A percentile compares a stretch with the other conserved stretches of the same genome.
phyloP scores from a whole-genome alignment of 2,888 invertebrate genomes.

The Adelphocoris suturalis region DNA sequence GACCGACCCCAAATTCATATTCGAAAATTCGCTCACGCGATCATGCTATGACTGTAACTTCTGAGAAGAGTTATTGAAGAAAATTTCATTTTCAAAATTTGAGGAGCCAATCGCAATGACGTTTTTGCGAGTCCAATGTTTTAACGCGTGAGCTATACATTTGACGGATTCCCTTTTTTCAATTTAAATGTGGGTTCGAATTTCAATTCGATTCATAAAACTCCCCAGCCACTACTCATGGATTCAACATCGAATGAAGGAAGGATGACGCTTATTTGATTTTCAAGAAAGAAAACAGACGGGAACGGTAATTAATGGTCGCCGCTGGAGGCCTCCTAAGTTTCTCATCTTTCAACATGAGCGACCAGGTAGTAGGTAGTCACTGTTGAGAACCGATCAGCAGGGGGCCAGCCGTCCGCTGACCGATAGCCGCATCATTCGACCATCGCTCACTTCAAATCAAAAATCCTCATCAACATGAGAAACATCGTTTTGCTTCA shows the following conservation, averaged over 20 bases:
- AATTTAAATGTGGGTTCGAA: neutral
- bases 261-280: slow-evolving; percentile 5
- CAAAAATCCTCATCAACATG: slow-evolving; percentile 10
- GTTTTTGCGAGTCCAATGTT: no score
- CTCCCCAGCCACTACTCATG: neutral
- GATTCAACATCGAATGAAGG: neutral
- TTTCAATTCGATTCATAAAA: neutral
- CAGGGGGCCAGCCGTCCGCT: slow-evolving; percentile 30
- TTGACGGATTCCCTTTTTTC: no score
- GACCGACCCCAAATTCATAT: no score
- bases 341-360: slow-evolving; percentile 35
- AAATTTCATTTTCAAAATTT: no score
- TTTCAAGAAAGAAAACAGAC: slow-evolving; percentile 11
- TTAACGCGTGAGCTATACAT: no score
- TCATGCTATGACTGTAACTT: no score
- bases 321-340: slow-evolving; percentile 1
- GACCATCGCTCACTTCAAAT: slow-evolving; percentile 47
- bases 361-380: slow-evolving; percentile 47
- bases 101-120: no score
- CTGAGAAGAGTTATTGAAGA: no score
- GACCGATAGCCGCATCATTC: slow-evolving; percentile 55
- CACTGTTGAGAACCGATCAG: slow-evolving; percentile 63
- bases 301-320: slow-evolving; percentile 20
- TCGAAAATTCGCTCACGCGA: no score
- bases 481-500: neutral